These are phyloP conservation scores for Cheilosia grossa DNA, from an alignment of 2,888 invertebrate genomes.

Conservation along the genomic window DNA sequence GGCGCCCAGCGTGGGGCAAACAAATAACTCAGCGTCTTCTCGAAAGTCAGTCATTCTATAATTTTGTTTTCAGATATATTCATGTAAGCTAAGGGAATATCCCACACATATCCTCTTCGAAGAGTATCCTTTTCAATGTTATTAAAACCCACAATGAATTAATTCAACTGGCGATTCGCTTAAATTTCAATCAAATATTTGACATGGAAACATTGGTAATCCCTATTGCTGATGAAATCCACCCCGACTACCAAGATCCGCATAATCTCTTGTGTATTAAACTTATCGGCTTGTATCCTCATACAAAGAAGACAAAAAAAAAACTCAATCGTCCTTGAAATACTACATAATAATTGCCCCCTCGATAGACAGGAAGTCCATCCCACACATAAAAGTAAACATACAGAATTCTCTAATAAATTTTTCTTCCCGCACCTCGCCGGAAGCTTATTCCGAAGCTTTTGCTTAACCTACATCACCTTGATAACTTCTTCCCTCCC, in stretches of 20 bases:
- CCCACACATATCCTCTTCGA: too few species aligned
- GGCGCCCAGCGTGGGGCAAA: too few species aligned
- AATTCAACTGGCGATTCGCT: not conserved
- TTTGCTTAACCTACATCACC: constrained; percentile 47
- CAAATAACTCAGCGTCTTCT: too few species aligned
- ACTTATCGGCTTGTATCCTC: not conserved
- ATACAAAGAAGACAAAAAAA: not conserved
- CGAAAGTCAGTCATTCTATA: too few species aligned
- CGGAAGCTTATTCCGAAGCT: constrained; percentile 43
- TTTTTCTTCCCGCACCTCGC: constrained; percentile 43
- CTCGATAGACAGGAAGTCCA: constrained; percentile 70
- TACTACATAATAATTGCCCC: constrained; percentile 49
- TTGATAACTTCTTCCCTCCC: not conserved
- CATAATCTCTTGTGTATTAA: constrained; percentile 18
- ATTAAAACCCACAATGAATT: too few species aligned
- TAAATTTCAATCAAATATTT: constrained; percentile 8
- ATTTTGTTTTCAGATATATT: too few species aligned
- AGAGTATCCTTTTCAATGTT: too few species aligned
- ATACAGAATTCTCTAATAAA: constrained; percentile 27
- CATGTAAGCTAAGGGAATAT: too few species aligned
- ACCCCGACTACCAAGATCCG: constrained; percentile 25
- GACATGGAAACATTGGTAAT: constrained; percentile 28
- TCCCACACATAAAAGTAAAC: constrained; percentile 16
- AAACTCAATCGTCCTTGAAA: constrained; percentile 59
- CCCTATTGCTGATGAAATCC: constrained; percentile 1